These are phyloP conservation scores for Congeria kusceri DNA, from an alignment of 2,888 invertebrate species.

Conservation along the genomic window DNA sequence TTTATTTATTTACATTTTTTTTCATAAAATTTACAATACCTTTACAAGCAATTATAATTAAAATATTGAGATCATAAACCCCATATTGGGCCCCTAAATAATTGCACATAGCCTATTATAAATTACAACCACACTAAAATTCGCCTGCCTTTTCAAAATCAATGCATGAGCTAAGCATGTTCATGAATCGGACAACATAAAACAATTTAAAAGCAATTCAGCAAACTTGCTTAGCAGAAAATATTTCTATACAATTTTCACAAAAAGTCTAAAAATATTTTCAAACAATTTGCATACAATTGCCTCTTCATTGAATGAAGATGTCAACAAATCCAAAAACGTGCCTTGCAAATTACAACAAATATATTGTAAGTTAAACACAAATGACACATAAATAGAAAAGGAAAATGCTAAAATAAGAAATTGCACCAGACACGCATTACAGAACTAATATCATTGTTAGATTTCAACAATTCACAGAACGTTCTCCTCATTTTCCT, in stretches of 20 bases:
- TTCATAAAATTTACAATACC: slow-evolving; percentile 27
- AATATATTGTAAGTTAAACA: not conserved
- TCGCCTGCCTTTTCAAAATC: not conserved
- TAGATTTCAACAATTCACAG: too few species aligned
- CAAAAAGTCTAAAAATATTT: slow-evolving; percentile 1
- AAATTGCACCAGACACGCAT: not conserved
- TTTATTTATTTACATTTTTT: slow-evolving; percentile 40
- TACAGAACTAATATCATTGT: not conserved
- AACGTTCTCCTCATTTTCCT: too few species aligned
- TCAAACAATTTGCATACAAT: not conserved
- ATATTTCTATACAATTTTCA: slow-evolving; percentile 5
- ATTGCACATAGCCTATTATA: slow-evolving; percentile 47
- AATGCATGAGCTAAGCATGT: not conserved
- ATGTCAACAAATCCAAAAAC: too few species aligned
- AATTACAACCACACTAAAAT: slow-evolving; percentile 32
- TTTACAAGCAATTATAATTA: slow-evolving; percentile 37
- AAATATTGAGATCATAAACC: slow-evolving; percentile 39
- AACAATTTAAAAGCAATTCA: not conserved
- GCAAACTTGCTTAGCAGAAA: not conserved
- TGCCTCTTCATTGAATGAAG: not conserved
- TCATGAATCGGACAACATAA: too few species aligned
- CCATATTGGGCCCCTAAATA: not conserved
- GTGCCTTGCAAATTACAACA: not conserved
- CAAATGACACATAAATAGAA: not conserved
- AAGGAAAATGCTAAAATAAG: not conserved